Base-by-base conservation (phyloP, 92 coral and sea anemone genomes). In the Phenganax subtilis region DNA sequence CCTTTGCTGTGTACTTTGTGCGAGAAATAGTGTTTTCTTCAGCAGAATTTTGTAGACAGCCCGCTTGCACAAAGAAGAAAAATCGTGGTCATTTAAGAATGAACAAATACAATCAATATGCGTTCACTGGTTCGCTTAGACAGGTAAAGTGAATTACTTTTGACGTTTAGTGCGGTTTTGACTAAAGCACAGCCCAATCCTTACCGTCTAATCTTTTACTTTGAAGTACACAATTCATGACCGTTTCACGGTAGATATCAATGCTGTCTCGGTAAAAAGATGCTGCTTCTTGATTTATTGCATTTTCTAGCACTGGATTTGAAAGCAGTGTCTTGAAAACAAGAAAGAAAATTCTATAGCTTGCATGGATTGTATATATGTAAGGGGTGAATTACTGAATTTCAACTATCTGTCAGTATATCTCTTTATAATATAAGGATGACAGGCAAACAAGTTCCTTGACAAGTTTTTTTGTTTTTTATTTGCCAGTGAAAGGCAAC, bases 151-250 rank as follows among this genome's bases (percentile, higher is more conserved):
- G 65, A 14, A 59, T 20, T 20, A 20, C 65, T 59, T 59, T 20
- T 20, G 65, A 20, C 25, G 65, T 59, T 14, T 59, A 3, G 25
- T 69, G 15, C 9, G 15, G 55, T 8, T 4, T 7, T 51, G 0
- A 30, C 1, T 6, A 30, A 69, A 69, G 55, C 51, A 5, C 11
- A 47, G 10, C 3, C 0, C 29, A 56, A 15, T 60, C n/a, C 91
- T 10, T 83, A 90, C 98, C 98, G 70, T 93, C 93, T 44, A 93
- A 86, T 81, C 98, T 88, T 75, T 88, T 90, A 86, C 98, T 93
- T 7, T 92, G 92, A 51, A 93, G 85, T 30, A 93, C 98, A 84
- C 92, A 92, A 57, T 90, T 90, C 71, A 93, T 70, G 53, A 93
- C 92, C 70, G 85, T 91, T 71, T 91, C 90, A 55, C 93, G 87